Base-by-base conservation (phyloP, 1,140 invertebrate genomes). In the Steinernema khuongi region DNA sequence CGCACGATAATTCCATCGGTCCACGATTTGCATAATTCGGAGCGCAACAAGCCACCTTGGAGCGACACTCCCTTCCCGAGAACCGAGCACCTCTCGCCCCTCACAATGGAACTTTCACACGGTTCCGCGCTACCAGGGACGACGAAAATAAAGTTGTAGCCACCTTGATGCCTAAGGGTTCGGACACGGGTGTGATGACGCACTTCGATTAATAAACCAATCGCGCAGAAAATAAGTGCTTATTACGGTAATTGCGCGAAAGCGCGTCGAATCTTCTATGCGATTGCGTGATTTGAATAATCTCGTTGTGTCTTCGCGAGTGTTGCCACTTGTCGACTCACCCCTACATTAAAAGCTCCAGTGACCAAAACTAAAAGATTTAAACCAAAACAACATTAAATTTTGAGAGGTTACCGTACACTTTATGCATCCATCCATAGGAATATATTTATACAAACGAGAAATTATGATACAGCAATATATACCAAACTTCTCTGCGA, bases 281-380 rank as follows among this genome's bases (percentile, higher is more conserved):
- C 50, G 4, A 22, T 60, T 26, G 50, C 50, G 50, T 60, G 50
- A 60, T 60, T 60, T 11, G 50, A 60, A 60, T 60, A 60, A 60
- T 60, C 22, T n/a, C 22, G 50, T 22, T 26, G 50, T 17, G 4
- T 60, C 50, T 26, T 60, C 14, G 19, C 50, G 4, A 60, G 50
- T 60, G 11, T 11, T 26, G 26, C 14, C 50, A 60, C 4, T 60
- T 60, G n/a, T n/a, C n/a, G n/a, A n/a, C n/a, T n/a, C n/a, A n/a
- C n/a, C n/a, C n/a, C n/a, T n/a, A n/a, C n/a, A n/a, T n/a, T n/a
- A n/a, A n/a, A n/a, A n/a, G n/a, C n/a, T n/a, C n/a, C n/a, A n/a
- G n/a, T n/a, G n/a, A n/a, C n/a, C n/a, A n/a, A n/a, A n/a, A n/a
- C n/a, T n/a, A n/a, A n/a, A n/a, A n/a, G n/a, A n/a, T n/a, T n/a